Base-by-base conservation (phyloP, 2,113 vertebrate genomes). In the Tylochromis polylepis region DNA sequence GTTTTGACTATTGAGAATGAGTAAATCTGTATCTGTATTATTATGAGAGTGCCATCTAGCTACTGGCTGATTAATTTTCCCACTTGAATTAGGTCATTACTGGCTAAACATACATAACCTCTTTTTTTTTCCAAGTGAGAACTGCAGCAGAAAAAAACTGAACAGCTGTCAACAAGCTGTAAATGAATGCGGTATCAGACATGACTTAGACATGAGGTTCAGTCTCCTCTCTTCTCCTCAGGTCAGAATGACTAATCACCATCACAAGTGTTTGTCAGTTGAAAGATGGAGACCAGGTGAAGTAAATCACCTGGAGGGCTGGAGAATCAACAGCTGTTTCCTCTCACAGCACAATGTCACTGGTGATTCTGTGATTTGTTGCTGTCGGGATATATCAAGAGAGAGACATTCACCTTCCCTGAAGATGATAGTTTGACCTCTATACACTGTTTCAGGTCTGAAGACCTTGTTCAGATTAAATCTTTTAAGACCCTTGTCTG, bases 291-390 rank as follows among this genome's bases (percentile, higher is more conserved):
- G 22, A 46, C 67, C 49, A 62, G 84, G 80, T 88, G 86, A 85
- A 51, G 36, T 27, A 43, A 60, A 87, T 43, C 85, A 81, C 83
- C 93, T 80, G 87, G 41, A 84, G 57, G 75, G 60, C 46, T 22
- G 20, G 5, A 7, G 43, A 53, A 31, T 11, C 75, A 67, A 51
- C 89, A 91, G 83, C 88, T 93, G 93, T 85, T 90, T 81, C 15
- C 58, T 60, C 43, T 82, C 20, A 6, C n/a, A 70, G n/a, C 41
- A 70, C 20, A 3, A 75, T 29, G 38, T 11, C 16, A 11, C 18
- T 5, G 14, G 53, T 22, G 53, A 59, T 20, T 41, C 58, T 34
- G 29, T 79, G 67, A 91, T 87, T 78, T 79, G 59, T 78, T 84
- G 79, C 70, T 87, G 87, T 90, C 85, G 77, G 38, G 38, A 53